These are phyloP conservation scores for Trypoxylus dichotomus DNA, from an alignment of 1,140 invertebrate genomes.

Conservation along the genomic window DNA sequence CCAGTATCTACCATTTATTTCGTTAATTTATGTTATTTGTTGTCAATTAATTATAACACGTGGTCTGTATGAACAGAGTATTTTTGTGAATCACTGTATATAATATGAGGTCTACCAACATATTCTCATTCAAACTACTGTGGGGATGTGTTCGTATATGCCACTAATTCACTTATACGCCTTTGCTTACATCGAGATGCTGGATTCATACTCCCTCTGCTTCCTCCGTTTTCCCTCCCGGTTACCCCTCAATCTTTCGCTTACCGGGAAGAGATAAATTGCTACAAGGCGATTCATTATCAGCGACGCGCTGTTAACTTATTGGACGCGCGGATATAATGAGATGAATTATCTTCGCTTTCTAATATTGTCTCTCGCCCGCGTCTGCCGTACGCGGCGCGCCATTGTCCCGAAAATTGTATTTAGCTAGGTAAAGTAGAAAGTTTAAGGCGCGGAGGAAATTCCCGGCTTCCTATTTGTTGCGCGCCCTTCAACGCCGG, in stretches of 20 bases:
- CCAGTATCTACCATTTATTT: no score
- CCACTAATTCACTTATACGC: no score
- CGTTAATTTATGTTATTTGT: no score
- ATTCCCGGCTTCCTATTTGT: conserved; percentile 26
- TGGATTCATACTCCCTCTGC: background rate
- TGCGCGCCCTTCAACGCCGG: background rate
- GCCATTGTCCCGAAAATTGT: conserved; percentile 25
- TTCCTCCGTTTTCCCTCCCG: background rate
- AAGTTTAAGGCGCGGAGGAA: conserved; percentile 26
- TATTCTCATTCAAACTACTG: no score
- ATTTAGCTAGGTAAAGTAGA: background rate
- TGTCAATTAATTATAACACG: no score
- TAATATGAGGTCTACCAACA: no score
- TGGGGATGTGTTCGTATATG: no score
- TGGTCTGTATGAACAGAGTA: no score
- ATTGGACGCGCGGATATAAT: conserved; percentile 15
- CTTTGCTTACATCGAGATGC: background rate
- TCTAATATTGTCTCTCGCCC: background rate
- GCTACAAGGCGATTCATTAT: conserved; percentile 4
- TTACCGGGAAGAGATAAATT: background rate
- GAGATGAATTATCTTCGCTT: conserved; percentile 26
- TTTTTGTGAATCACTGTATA: no score
- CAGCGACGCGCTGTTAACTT: background rate
- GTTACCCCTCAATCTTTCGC: background rate
- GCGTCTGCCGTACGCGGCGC: background rate